These are phyloP conservation scores for Euproctis similis DNA, from an alignment of 2,888 invertebrate species.

Conservation along the genomic window DNA sequence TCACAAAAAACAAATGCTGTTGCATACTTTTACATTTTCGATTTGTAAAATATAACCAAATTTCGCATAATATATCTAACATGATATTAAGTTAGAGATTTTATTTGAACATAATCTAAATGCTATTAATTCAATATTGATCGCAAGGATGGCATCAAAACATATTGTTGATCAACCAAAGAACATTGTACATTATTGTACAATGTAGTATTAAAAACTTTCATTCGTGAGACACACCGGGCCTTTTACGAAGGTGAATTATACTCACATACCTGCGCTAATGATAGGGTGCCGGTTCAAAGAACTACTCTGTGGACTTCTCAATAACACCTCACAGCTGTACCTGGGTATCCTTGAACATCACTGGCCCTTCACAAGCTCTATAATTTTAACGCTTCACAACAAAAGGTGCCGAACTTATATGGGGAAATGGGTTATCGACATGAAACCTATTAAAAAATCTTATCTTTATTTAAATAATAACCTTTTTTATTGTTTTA, in stretches of 20 bases:
- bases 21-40: too few species aligned
- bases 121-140: too few species aligned
- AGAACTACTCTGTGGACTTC: constrained; percentile 32
- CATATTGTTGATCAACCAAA: too few species aligned
- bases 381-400: constrained; percentile 29
- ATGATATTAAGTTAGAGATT: too few species aligned
- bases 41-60: too few species aligned
- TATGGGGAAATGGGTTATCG: constrained; percentile 48
- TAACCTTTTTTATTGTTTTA: constrained; percentile 42
- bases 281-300: constrained; percentile 54
- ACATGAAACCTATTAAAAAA: constrained; percentile 25
- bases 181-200: too few species aligned
- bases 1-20: too few species aligned
- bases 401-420: constrained; percentile 34
- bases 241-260: constrained; percentile 33
- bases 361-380: constrained; percentile 11
- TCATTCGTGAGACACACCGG: constrained; percentile 40
- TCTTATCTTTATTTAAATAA: constrained; percentile 30
- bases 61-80: too few species aligned
- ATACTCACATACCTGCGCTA: constrained; percentile 52
- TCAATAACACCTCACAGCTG: constrained; percentile 53
- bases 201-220: constrained; percentile 45
- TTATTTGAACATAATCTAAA: too few species aligned
- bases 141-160: too few species aligned
- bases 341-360: constrained; percentile 21